Conservation (phyloP, 1,140 invertebrate species). For the Drosophila tani region DNA sequence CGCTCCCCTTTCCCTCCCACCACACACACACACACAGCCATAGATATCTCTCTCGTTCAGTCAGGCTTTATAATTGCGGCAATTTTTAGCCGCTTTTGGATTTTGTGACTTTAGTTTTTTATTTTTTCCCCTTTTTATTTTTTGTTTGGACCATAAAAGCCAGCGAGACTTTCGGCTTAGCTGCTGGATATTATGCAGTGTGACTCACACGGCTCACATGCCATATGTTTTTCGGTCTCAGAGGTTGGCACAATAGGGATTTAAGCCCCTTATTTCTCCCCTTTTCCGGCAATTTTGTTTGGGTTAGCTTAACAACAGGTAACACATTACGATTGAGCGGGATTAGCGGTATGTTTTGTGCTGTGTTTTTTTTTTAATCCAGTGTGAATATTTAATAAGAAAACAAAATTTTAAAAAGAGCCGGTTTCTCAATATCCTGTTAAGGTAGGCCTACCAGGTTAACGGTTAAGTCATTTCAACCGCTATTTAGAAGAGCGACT, state of each 20-base stretch:
- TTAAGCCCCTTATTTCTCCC: constrained; percentile 20
- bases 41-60: constrained; percentile 22
- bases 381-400: not conserved
- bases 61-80: constrained; percentile 69
- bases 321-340: constrained; percentile 36
- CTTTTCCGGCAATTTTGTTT: constrained; percentile 26
- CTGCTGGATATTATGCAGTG: constrained; percentile 28
- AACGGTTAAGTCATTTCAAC: not conserved
- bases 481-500: too few relatives aligned
- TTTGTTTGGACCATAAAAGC: constrained; percentile 24
- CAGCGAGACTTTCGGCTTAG: constrained; percentile 35
- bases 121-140: not conserved
- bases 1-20: constrained; percentile 22
- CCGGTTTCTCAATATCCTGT: not conserved
- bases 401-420: too few relatives aligned
- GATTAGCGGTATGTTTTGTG: not conserved
- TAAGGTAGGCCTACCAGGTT: not conserved
- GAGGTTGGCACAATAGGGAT: constrained; percentile 50
- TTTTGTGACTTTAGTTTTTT: constrained; percentile 49
- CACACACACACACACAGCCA: constrained; percentile 36
- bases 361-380: not conserved
- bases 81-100: constrained; percentile 60
- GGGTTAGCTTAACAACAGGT: constrained; percentile 39
- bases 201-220: constrained; percentile 38
- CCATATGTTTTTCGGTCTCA: constrained; percentile 43